Conservation (phyloP, 2,888 invertebrate genomes). For the Megaustenia siamemsis region DNA sequence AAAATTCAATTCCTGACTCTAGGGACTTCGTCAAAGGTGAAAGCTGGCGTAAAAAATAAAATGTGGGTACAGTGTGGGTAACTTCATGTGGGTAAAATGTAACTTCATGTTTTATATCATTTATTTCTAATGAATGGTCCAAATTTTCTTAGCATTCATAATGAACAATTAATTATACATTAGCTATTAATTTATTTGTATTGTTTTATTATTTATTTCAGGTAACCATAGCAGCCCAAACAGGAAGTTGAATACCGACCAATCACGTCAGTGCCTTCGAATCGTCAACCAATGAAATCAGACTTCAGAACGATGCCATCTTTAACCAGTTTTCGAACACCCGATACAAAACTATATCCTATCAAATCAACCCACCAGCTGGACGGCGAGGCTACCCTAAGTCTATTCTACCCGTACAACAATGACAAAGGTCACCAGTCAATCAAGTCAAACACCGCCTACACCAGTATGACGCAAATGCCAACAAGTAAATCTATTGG, state of each 20-base stretch:
- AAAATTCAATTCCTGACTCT: too few species aligned
- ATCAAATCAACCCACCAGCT: slow-evolving; percentile 12
- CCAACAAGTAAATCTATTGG: slow-evolving; percentile 23
- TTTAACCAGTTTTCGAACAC: slow-evolving; percentile 41
- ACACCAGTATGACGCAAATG: slow-evolving; percentile 42
- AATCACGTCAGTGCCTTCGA: slow-evolving; percentile 46
- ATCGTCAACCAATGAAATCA: slow-evolving; percentile 45
- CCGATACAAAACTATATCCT: slow-evolving; percentile 16
- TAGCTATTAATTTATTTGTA: background rate
- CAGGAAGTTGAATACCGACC: slow-evolving; percentile 52
- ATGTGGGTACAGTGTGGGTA: too few species aligned
- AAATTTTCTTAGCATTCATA: too few species aligned
- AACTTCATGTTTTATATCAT: too few species aligned
- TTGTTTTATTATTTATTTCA: slow-evolving; percentile 8
- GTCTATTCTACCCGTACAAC: slow-evolving; percentile 36
- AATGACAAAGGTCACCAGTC: slow-evolving; percentile 31
- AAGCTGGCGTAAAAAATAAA: too few species aligned
- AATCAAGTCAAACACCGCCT: slow-evolving; percentile 23
- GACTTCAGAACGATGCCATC: slow-evolving; percentile 52
- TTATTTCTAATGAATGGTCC: too few species aligned
- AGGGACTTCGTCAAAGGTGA: too few species aligned
- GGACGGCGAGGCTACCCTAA: slow-evolving; percentile 10
- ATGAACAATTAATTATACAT: too few species aligned
- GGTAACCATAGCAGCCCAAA: slow-evolving; percentile 51
- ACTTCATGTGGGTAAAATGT: too few species aligned